phyloP scores from a whole-genome alignment of 2,888 invertebrate species.

The Sepiola atlantica region DNA sequence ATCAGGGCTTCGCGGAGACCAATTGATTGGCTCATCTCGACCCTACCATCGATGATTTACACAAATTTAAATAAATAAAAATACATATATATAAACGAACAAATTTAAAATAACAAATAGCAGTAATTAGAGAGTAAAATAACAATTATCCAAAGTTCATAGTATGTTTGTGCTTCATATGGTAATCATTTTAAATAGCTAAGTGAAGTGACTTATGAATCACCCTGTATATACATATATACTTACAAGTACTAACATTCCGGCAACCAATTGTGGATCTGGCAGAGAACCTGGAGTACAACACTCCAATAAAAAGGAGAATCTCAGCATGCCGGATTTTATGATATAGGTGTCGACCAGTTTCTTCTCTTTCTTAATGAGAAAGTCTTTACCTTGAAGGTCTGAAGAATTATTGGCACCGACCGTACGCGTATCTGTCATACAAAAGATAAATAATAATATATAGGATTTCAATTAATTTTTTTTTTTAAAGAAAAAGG shows the following conservation, averaged over 20 bases:
- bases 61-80: too few relatives aligned
- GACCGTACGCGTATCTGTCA: slow-evolving; percentile 46
- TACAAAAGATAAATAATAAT: neutral
- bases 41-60: too few relatives aligned
- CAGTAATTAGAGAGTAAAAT: too few relatives aligned
- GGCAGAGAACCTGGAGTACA: slow-evolving; percentile 97
- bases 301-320: slow-evolving; percentile 94
- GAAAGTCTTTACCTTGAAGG: slow-evolving; percentile 89
- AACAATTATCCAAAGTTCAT: too few relatives aligned
- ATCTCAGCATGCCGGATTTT: slow-evolving; percentile 90
- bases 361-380: slow-evolving; percentile 89
- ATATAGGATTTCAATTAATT: neutral
- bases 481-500: neutral
- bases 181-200: too few relatives aligned
- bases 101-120: too few relatives aligned
- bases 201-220: too few relatives aligned
- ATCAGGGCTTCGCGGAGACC: too few relatives aligned
- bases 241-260: slow-evolving; percentile 91
- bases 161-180: too few relatives aligned
- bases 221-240: neutral
- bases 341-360: slow-evolving; percentile 84
- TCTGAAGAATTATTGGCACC: slow-evolving; percentile 48
- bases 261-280: slow-evolving; percentile 95
- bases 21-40: too few relatives aligned
- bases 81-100: too few relatives aligned